Percentiles rank a stretch among this genome's conserved stretches.
Evolutionary conservation across 2,113 vertebrate genomes (phyloP).

Genomic region (Albula goreensis): DNA sequence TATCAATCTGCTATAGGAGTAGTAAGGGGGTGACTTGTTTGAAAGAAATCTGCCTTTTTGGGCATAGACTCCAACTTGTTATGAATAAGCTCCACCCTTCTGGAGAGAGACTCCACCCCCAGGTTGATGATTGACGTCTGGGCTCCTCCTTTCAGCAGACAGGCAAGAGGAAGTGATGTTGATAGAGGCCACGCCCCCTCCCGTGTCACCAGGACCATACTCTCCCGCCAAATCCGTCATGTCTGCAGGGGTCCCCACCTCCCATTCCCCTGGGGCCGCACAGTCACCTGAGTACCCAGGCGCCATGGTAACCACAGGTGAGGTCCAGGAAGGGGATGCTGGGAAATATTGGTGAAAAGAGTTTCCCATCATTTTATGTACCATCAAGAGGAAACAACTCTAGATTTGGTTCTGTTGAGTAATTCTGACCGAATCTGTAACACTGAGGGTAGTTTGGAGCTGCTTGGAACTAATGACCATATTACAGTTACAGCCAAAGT

Average conservation of each 20-base stretch:
- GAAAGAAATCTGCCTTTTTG: no score
- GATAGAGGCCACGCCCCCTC: constrained; percentile 78
- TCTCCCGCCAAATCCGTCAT: constrained; percentile 88
- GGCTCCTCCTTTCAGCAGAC: constrained; percentile 66
- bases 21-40: not conserved
- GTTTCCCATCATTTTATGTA: not conserved
- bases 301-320: constrained; percentile 84
- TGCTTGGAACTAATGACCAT: no score
- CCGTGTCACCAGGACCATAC: constrained; percentile 83
- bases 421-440: no score
- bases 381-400: no score
- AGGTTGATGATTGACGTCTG: not conserved
- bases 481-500: no score
- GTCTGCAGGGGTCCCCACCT: constrained; percentile 79
- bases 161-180: constrained; percentile 79
- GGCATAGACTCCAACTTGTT: not conserved
- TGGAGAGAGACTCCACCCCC: no score
- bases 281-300: constrained; percentile 86
- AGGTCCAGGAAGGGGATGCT: constrained; percentile 27
- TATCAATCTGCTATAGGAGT: no score
- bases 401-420: no score
- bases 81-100: no score
- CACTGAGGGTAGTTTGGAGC: no score
- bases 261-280: constrained; percentile 80
- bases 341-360: not conserved